These are phyloP conservation scores for Selene dorsalis DNA, from an alignment of 2,797 vertebrate species.

Conservation along the genomic window DNA sequence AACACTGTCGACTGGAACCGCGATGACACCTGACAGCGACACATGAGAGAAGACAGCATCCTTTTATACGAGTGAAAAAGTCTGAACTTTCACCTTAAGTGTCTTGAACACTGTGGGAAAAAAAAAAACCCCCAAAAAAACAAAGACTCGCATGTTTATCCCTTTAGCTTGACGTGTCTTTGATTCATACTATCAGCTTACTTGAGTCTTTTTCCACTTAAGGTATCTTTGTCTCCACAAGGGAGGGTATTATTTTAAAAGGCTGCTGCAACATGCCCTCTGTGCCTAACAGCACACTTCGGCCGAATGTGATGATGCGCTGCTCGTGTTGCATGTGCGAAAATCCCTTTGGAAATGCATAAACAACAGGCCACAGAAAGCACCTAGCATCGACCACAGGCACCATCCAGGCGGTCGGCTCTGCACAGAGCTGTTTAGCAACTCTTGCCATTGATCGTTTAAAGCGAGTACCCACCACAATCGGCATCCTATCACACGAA, in stretches of 20 bases:
- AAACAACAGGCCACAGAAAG: conserved; percentile 39
- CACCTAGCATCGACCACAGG: conserved; percentile 47
- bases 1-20: conserved; percentile 49
- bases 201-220: conserved; percentile 16
- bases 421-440: conserved; percentile 70
- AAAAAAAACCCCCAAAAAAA: not conserved
- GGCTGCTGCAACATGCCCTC: not conserved
- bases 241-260: conserved; percentile 14
- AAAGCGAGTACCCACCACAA: conserved; percentile 76
- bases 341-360: conserved; percentile 42
- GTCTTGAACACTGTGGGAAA: conserved; percentile 10
- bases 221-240: conserved; percentile 25
- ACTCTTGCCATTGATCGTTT: conserved; percentile 79
- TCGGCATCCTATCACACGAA: conserved; percentile 82
- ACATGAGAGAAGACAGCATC: conserved; percentile 45
- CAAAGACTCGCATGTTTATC: conserved; percentile 8
- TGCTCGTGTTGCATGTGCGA: not conserved
- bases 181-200: conserved; percentile 2
- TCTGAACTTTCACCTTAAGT: conserved; percentile 59
- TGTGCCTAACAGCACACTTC: conserved; percentile 12
- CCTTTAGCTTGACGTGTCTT: conserved; percentile 17
- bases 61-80: conserved; percentile 40
- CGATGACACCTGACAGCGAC: conserved; percentile 67
- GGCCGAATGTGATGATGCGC: conserved; percentile 19
- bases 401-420: conserved; percentile 36